Percentiles rank a stretch among this genome's conserved stretches.
Conservation (phyloP, 2,797 vertebrate species). For the Odontamblyopus lacepedii region DNA sequence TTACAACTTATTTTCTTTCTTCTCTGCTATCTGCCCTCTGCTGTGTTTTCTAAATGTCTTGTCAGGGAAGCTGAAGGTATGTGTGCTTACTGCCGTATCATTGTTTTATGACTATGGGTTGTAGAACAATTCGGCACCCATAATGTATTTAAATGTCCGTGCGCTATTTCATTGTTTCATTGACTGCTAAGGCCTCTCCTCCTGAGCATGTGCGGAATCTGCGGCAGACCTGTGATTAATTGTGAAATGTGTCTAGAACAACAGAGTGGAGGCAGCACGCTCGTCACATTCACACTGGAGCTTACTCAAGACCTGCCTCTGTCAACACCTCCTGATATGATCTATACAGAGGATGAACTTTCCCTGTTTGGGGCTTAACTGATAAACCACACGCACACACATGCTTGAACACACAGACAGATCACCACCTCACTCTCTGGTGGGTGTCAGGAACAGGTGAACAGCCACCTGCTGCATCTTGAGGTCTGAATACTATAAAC, state of each 20-base stretch:
- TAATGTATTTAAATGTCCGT: not conserved
- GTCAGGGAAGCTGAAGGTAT: not conserved
- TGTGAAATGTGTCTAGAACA: slow-evolving; percentile 64
- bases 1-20: not conserved
- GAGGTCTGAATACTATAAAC: slow-evolving; percentile 15
- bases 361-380: slow-evolving; percentile 76
- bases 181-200: slow-evolving; percentile 3
- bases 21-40: not conserved
- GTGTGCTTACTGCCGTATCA: not conserved
- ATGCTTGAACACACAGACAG: slow-evolving; percentile 11
- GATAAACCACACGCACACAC: slow-evolving; percentile 61
- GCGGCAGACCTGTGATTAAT: slow-evolving; percentile 64
- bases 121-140: not conserved
- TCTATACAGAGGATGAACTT: slow-evolving; percentile 77
- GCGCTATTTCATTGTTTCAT: not conserved
- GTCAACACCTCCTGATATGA: slow-evolving; percentile 75
- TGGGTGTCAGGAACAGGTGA: slow-evolving; percentile 71
- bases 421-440: slow-evolving; percentile 54
- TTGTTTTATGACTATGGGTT: not conserved
- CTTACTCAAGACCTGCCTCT: slow-evolving; percentile 74
- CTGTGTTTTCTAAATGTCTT: not conserved
- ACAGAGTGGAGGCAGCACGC: slow-evolving; percentile 49
- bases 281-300: slow-evolving; percentile 58
- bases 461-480: slow-evolving; percentile 58
- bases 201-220: slow-evolving; percentile 43